These are phyloP conservation scores for Aepyceros melampus DNA, from an alignment of 2,113 vertebrate species.

Conservation along the genomic window DNA sequence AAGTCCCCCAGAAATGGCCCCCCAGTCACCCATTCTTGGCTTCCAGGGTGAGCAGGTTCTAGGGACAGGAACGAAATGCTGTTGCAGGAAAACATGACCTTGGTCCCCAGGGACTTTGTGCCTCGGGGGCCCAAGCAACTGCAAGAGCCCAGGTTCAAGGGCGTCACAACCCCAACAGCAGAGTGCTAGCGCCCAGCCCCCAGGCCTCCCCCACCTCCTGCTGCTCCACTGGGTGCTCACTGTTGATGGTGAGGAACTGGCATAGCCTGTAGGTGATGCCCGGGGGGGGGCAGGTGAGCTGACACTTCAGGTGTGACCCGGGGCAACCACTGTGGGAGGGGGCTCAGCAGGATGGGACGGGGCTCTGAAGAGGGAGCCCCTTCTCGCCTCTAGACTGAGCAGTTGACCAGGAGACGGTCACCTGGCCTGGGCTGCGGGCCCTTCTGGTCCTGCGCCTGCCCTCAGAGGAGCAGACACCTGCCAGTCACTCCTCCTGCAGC, in stretches of 20 bases:
- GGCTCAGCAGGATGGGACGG: not conserved
- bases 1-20: not conserved
- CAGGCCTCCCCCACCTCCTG: not conserved
- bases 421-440: not conserved
- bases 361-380: not conserved
- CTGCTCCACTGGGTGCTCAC: not conserved
- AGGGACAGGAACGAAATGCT: not conserved
- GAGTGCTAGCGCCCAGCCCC: not conserved
- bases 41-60: too few relatives aligned
- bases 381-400: not conserved
- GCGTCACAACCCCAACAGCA: rapidly evolving
- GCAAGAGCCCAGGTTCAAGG: not conserved
- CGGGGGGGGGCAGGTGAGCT: not conserved
- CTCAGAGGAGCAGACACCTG: not conserved
- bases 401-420: not conserved
- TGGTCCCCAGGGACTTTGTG: not conserved
- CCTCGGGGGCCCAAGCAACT: not conserved
- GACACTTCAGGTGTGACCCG: not conserved
- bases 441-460: not conserved
- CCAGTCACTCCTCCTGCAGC: rapidly evolving
- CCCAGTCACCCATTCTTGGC: not conserved
- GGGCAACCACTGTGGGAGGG: not conserved
- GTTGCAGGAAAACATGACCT: not conserved
- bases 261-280: not conserved
- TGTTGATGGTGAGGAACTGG: too few relatives aligned